These are phyloP conservation scores for Podocnemis expansa DNA, from an alignment of 2,113 vertebrate species.

Conservation along the genomic window DNA sequence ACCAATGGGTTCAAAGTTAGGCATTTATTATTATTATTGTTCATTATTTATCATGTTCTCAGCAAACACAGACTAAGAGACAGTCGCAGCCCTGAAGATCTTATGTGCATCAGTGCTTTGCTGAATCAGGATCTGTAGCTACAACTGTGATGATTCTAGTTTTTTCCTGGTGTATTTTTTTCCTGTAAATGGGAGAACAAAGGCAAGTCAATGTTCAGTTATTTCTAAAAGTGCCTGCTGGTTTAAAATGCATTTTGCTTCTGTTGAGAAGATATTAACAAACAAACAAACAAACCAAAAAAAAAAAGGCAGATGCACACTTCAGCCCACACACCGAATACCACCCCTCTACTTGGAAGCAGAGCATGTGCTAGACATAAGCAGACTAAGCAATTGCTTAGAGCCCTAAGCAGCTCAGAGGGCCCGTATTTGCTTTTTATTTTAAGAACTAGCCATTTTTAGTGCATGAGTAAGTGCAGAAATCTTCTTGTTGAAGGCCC, in stretches of 20 bases:
- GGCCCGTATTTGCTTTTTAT: neutral
- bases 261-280: neutral
- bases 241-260: neutral
- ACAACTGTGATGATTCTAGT: neutral
- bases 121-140: neutral
- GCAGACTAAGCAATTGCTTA: neutral
- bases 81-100: neutral
- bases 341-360: too few species aligned
- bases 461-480: rapidly evolving
- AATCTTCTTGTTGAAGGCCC: neutral
- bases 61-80: neutral
- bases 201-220: neutral
- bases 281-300: too few species aligned
- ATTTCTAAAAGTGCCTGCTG: neutral
- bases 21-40: neutral
- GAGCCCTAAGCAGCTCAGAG: neutral
- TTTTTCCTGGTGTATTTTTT: neutral
- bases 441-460: neutral
- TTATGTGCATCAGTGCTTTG: neutral
- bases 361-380: neutral
- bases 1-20: neutral
- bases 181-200: neutral
- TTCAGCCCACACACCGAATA: neutral
- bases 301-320: neutral
- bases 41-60: neutral